These are phyloP conservation scores for Tokudaia tokunoshimensis DNA, from an alignment of 2,797 vertebrate species.

Conservation along the genomic window DNA sequence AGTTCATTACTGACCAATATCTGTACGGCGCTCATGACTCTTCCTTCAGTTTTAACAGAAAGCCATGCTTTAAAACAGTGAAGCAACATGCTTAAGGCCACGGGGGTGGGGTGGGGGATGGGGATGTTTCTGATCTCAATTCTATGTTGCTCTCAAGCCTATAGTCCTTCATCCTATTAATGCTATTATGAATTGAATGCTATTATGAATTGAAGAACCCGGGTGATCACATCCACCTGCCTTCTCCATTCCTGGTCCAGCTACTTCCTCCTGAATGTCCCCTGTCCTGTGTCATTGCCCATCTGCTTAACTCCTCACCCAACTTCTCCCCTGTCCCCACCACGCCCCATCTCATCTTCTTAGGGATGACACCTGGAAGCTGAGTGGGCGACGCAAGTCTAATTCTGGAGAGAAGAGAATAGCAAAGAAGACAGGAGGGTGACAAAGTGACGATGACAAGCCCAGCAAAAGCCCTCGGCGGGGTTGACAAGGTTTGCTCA, in stretches of 20 bases:
- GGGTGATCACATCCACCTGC: too few relatives aligned
- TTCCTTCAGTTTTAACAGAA: neutral
- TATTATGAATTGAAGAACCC: neutral
- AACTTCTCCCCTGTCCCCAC: too few relatives aligned
- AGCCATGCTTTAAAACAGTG: neutral
- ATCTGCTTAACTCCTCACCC: too few relatives aligned
- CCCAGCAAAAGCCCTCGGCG: neutral
- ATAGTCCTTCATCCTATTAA: neutral
- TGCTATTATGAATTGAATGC: neutral
- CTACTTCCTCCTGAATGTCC: neutral
- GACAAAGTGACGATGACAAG: neutral
- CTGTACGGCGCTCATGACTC: neutral
- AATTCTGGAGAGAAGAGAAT: neutral
- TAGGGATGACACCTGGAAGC: neutral
- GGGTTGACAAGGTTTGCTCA: neutral
- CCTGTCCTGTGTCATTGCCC: neutral
- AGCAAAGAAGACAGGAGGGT: neutral
- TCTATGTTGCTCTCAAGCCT: too few relatives aligned
- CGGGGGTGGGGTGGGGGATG: rapidly evolving
- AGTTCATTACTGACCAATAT: neutral
- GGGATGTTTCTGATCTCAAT: neutral
- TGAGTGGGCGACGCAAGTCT: neutral
- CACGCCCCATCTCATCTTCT: neutral
- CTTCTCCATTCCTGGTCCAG: too few relatives aligned
- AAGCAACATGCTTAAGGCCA: neutral